These are phyloP conservation scores for Elmis aenea DNA, from an alignment of 2,888 invertebrate genomes.

Conservation along the genomic window DNA sequence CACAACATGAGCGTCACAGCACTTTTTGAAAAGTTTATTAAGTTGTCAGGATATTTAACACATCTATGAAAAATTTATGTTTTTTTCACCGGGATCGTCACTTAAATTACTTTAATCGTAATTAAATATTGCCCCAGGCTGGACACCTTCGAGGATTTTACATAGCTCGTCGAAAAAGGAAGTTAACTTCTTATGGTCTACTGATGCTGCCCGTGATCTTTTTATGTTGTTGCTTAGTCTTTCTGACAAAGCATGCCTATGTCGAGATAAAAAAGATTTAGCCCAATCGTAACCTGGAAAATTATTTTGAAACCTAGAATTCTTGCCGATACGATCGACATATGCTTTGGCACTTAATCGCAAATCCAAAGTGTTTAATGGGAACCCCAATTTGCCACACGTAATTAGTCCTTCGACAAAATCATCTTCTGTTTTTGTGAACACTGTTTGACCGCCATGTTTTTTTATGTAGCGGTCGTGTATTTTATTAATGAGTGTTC, in stretches of 20 bases:
- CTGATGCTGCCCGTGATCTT: constrained; percentile 5
- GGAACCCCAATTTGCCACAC: constrained; percentile 5
- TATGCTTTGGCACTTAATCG: too few relatives aligned
- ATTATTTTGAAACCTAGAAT: too few relatives aligned
- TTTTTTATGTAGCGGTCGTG: constrained; percentile 3
- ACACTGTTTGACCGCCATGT: constrained; percentile 4
- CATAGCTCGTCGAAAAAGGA: neutral
- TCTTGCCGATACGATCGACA: too few relatives aligned
- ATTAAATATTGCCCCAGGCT: too few relatives aligned
- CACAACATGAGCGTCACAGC: too few relatives aligned
- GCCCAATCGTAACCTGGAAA: too few relatives aligned
- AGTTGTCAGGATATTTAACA: constrained; percentile 8
- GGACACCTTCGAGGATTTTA: too few relatives aligned
- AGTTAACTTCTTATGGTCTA: constrained; percentile 1
- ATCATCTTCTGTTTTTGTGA: constrained; percentile 5
- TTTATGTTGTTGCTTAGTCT: constrained; percentile 6
- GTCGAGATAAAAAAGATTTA: too few relatives aligned
- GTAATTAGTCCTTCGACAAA: constrained; percentile 4
- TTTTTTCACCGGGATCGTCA: too few relatives aligned
- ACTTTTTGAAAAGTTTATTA: constrained; percentile 7
- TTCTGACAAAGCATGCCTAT: constrained; percentile 1
- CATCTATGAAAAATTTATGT: constrained; percentile 7
- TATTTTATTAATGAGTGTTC: too few relatives aligned
- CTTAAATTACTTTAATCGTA: too few relatives aligned
- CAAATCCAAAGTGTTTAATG: too few relatives aligned